Evolutionary conservation across 2,888 invertebrate genomes (phyloP).

Genomic region (Gastracanthus pulcherrimus): DNA sequence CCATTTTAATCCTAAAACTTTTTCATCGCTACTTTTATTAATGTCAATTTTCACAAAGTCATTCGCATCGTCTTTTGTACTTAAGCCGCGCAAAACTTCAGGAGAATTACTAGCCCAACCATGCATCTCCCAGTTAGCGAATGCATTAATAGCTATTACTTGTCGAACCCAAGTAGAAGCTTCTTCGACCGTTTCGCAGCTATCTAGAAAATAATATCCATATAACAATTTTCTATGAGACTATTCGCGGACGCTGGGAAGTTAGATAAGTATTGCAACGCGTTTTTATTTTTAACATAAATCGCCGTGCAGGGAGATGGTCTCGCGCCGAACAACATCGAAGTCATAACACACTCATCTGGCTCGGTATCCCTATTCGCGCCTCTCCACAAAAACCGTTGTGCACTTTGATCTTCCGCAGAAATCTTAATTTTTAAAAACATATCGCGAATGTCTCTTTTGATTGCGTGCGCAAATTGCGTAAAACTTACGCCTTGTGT

Average conservation of each 20-base stretch:
- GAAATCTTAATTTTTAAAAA: background rate
- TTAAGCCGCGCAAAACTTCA: background rate
- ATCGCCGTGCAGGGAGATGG: constrained; percentile 9
- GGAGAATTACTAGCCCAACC: too few species aligned
- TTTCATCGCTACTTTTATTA: background rate
- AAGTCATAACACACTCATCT: too few species aligned
- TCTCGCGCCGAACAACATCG: constrained; percentile 29
- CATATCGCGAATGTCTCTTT: constrained; percentile 29
- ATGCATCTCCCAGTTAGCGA: background rate
- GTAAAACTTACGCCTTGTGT: background rate
- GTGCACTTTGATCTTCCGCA: background rate
- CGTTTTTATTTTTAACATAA: constrained; percentile 32
- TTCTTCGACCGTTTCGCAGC: background rate
- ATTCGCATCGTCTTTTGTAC: background rate
- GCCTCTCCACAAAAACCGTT: too few species aligned
- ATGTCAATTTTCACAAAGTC: background rate
- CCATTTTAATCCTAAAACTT: background rate
- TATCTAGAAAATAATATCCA: constrained; percentile 18
- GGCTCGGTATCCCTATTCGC: too few species aligned
- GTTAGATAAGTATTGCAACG: background rate
- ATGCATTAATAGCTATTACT: background rate
- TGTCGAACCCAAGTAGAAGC: background rate
- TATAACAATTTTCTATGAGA: constrained; percentile 7
- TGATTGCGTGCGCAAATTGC: background rate
- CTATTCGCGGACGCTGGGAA: background rate